Conservation (phyloP, 23 tunicate genomes). For the Ciona savignyi region DNA sequence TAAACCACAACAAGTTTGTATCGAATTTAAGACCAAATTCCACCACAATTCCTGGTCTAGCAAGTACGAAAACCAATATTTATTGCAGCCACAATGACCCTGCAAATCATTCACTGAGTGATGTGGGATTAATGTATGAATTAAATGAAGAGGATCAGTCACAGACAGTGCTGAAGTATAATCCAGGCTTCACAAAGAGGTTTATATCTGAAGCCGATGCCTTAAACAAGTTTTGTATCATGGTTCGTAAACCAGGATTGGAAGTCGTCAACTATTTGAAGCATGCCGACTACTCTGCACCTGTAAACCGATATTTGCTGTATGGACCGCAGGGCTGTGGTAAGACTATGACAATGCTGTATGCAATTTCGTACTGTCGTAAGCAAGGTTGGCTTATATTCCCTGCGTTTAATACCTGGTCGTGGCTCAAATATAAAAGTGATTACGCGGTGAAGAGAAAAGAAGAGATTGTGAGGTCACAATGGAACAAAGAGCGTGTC, state of each 20-base stretch:
- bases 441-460: slow-evolving; percentile 7
- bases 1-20: too few relatives aligned
- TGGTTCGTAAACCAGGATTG: slow-evolving; percentile 60
- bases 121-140: slow-evolving; percentile 37
- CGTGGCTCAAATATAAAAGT: slow-evolving; percentile 11
- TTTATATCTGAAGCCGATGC: slow-evolving; percentile 19
- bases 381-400: slow-evolving; percentile 48
- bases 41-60: slow-evolving; percentile 34
- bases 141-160: slow-evolving; percentile 25
- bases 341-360: slow-evolving; percentile 45
- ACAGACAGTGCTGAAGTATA: slow-evolving; percentile 6
- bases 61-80: slow-evolving; percentile 25
- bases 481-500: slow-evolving; percentile 44
- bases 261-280: slow-evolving; percentile 67
- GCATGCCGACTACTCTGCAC: slow-evolving; percentile 12
- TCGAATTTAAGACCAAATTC: slow-evolving; percentile 7
- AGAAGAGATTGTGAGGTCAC: slow-evolving; percentile 33
- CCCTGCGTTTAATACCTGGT: slow-evolving; percentile 43
- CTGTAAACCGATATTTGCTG: slow-evolving; percentile 58
- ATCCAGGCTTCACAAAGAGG: slow-evolving; percentile 22
- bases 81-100: slow-evolving; percentile 14
- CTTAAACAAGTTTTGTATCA: slow-evolving; percentile 36
- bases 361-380: slow-evolving; percentile 41
- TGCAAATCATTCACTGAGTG: slow-evolving; percentile 29
- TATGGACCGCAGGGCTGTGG: slow-evolving; percentile 63